A percentile compares a stretch with the other conserved stretches of the same genome.
These are phyloP conservation scores for Pristionchus exspectatus DNA, from an alignment of 2,888 invertebrate genomes.

Conservation along the genomic window DNA sequence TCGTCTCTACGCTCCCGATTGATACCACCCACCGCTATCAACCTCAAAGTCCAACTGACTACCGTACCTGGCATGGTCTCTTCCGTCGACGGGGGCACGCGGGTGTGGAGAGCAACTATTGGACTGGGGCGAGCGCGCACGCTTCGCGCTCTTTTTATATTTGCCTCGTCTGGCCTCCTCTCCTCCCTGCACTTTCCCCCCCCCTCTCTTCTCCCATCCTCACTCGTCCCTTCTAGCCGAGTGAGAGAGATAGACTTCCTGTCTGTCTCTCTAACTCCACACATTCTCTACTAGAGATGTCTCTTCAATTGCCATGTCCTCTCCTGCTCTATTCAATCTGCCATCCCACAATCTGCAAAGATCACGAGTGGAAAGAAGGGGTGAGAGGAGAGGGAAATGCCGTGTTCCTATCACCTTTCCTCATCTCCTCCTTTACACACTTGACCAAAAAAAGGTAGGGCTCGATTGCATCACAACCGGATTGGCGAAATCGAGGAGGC, in stretches of 20 bases:
- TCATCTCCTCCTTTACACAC: neutral
- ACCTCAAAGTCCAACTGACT: neutral
- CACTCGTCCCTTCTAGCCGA: neutral
- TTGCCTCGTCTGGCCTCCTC: neutral
- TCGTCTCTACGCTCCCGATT: neutral
- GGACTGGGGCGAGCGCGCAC: neutral
- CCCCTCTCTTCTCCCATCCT: neutral
- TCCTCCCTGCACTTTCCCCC: neutral
- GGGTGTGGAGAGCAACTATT: neutral
- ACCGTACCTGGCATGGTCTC: constrained; percentile 18
- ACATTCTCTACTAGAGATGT: neutral
- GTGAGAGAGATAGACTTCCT: neutral
- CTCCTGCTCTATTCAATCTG: neutral
- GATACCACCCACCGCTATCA: neutral
- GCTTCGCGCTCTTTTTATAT: constrained; percentile 22
- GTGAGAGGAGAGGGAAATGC: neutral
- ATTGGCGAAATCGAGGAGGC: neutral
- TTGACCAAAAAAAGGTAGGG: neutral
- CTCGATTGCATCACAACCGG: constrained; percentile 13
- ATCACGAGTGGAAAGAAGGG: neutral
- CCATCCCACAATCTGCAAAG: neutral
- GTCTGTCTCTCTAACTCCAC: neutral
- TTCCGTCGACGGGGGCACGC: neutral
- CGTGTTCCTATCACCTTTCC: too few relatives aligned
- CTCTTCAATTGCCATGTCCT: neutral